Evolutionary conservation across 1,140 invertebrate genomes (phyloP).

Genomic region (Brevipalpus yothersi): DNA sequence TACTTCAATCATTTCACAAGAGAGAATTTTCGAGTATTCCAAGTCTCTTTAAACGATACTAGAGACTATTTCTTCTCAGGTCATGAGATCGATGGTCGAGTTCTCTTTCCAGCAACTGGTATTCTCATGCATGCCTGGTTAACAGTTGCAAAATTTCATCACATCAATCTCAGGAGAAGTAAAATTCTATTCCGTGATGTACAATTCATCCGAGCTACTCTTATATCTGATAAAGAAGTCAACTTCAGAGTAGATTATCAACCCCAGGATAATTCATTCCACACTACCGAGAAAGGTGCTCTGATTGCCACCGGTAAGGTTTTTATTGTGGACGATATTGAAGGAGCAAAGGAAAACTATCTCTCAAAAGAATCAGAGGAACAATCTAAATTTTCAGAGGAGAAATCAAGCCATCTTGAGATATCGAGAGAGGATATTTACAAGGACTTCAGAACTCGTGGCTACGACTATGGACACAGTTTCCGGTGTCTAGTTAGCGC

Average conservation of each 20-base stretch:
- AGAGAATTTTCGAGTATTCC: not conserved
- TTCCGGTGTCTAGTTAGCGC: slow-evolving; percentile 52
- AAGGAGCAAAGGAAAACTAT: not conserved
- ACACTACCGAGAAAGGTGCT: too few relatives aligned
- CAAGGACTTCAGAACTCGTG: slow-evolving; percentile 25
- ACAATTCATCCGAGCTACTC: slow-evolving; percentile 60
- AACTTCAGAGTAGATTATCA: not conserved
- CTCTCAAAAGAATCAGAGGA: too few relatives aligned
- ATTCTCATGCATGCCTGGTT: slow-evolving; percentile 78
- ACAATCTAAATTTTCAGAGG: too few relatives aligned
- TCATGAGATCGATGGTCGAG: slow-evolving; percentile 73
- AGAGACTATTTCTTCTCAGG: slow-evolving; percentile 51
- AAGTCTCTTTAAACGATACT: slow-evolving; percentile 41
- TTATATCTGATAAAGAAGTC: not conserved
- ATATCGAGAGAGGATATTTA: slow-evolving; percentile 21
- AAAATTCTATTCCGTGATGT: slow-evolving; percentile 47
- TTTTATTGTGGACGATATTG: not conserved
- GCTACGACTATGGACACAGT: slow-evolving; percentile 30
- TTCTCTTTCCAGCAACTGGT: slow-evolving; percentile 83
- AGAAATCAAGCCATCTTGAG: too few relatives aligned
- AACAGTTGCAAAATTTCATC: slow-evolving; percentile 35
- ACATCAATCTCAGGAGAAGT: not conserved
- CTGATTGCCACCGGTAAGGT: not conserved
- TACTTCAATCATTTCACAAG: slow-evolving; percentile 6
- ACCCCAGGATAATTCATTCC: not conserved